Conservation (phyloP, 1,140 invertebrate genomes). For the Cydia strobilella region DNA sequence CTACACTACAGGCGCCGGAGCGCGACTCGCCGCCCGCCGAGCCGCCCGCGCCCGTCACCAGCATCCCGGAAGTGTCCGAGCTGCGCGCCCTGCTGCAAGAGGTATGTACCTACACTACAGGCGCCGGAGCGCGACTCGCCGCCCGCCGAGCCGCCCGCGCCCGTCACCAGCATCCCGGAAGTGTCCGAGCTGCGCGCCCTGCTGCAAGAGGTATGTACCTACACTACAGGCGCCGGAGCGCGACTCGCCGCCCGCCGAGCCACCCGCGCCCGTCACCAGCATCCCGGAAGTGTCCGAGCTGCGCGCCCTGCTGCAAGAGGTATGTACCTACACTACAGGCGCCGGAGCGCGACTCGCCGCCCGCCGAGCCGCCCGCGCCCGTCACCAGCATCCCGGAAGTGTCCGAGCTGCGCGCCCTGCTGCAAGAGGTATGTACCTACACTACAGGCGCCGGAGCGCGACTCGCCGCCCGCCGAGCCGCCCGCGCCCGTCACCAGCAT, state of each 20-base stretch:
- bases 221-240: conserved; percentile 68
- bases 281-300: conserved; percentile 84
- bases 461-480: conserved; percentile 44
- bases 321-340: conserved; percentile 81
- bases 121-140: conserved; percentile 55
- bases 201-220: conserved; percentile 87
- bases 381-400: conserved; percentile 78
- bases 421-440: conserved; percentile 88
- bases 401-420: conserved; percentile 83
- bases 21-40: conserved; percentile 50
- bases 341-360: conserved; percentile 51
- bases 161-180: conserved; percentile 71
- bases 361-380: conserved; percentile 37
- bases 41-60: conserved; percentile 37
- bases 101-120: conserved; percentile 85
- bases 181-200: conserved; percentile 84
- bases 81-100: conserved; percentile 86
- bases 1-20: conserved; percentile 67
- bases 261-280: conserved; percentile 39
- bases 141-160: conserved; percentile 37
- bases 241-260: conserved; percentile 46
- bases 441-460: conserved; percentile 65
- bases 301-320: conserved; percentile 87
- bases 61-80: conserved; percentile 82
- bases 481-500: conserved; percentile 45